Base-by-base conservation (phyloP, 2,113 vertebrate genomes). In the Solenodon paradoxus region DNA sequence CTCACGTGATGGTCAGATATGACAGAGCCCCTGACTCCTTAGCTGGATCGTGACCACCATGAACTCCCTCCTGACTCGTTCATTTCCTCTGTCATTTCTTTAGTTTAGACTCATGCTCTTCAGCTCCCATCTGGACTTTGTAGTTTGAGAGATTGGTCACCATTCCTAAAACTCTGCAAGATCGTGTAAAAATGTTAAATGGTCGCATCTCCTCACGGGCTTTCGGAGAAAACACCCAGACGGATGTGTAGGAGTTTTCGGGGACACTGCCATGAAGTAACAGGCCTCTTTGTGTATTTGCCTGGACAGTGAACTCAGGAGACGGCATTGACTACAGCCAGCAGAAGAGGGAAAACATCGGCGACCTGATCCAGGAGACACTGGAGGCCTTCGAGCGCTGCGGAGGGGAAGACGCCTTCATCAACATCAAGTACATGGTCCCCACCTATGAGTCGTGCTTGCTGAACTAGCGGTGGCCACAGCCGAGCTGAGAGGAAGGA, bases 351-450 rank as follows among this genome's bases (percentile, higher is more conserved):
- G 99, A 99, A 98, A 99, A 99, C 96, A 92, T 99, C 0, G 99
- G 99, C 0, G 99, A 99, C 96, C 98, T 99, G 97, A 99, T 99
- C 98, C 98, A 99, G 96, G 99, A 99, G 98, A 99, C 99, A 0
- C 98, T 99, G 98, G 98, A 99, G 96, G 97, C 98, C 96, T 99
- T 99, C 47, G 99, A 99, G 98, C 99, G 98, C 95, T 98, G 98
- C 0, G 99, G 99, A 26, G 99, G 99, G 55, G 98, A 99, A 69
- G 98, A 98, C 2, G 99, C 99, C 93, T 99, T 99, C 97, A 99
- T 99, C 98, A 99, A 99, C 98, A 99, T 99, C 98, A 99, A 99
- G 98, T 99, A 99, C 97, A 99, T 99, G 99, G 98, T 99, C 91
- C 99, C 99, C 88, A 99, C 99, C 95, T 99, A 99, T 0, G 96